These are phyloP conservation scores for Octopus bimaculoides DNA, from an alignment of 1,140 invertebrate genomes.

Conservation along the genomic window DNA sequence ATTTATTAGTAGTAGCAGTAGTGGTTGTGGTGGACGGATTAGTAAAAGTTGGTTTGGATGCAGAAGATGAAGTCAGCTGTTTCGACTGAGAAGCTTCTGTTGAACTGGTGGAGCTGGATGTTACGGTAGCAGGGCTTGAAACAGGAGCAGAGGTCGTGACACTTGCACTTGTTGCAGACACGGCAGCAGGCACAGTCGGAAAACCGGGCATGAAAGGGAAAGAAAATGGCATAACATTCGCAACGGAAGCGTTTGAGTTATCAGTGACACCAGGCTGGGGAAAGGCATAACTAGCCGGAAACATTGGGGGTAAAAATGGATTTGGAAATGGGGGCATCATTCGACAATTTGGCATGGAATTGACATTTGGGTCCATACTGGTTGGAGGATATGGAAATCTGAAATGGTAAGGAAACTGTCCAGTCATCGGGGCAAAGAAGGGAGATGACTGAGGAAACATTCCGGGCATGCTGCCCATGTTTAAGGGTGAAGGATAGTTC, in stretches of 20 bases:
- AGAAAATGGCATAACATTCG: not conserved
- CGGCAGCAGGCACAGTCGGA: not conserved
- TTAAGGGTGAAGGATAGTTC: not conserved
- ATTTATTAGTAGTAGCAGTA: not conserved
- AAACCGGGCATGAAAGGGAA: not conserved
- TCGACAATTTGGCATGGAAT: not conserved
- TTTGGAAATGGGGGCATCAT: conserved; percentile 7
- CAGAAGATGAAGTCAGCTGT: not conserved
- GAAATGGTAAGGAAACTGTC: not conserved
- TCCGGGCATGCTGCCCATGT: not conserved
- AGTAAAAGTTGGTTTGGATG: conserved; percentile 11
- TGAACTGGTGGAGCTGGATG: not conserved
- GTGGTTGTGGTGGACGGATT: not conserved
- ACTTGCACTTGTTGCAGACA: not conserved
- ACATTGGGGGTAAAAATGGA: conserved; percentile 8
- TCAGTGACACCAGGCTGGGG: not conserved
- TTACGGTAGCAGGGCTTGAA: not conserved
- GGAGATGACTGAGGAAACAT: not conserved
- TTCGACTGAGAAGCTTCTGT: no score
- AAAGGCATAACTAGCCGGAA: not conserved
- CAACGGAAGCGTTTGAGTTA: not conserved
- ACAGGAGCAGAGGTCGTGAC: not conserved
- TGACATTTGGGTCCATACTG: not conserved
- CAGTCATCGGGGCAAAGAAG: not conserved
- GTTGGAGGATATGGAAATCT: not conserved